These are phyloP conservation scores for Salarias fasciatus DNA, from an alignment of 2,797 vertebrate genomes.

Conservation along the genomic window DNA sequence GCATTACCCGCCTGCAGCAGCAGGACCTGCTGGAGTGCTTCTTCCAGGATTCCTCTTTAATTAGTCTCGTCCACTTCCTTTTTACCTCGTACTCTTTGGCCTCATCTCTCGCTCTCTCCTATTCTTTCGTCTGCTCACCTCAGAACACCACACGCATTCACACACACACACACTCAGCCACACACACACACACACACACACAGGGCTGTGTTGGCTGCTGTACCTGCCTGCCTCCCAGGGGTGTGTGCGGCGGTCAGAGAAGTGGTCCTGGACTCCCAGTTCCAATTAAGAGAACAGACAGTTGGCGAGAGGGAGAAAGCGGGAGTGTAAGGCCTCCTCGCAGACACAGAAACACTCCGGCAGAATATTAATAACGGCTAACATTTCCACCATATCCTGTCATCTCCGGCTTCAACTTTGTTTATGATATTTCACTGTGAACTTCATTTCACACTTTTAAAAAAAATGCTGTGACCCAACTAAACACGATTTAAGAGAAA, in stretches of 20 bases:
- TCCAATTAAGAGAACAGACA: conserved; percentile 75
- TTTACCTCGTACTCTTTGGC: conserved; percentile 4
- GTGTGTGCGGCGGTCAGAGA: conserved; percentile 54
- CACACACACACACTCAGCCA: conserved; percentile 5
- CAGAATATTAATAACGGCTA: conserved; percentile 68
- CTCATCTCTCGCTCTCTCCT: neutral
- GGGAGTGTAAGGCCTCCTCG: conserved; percentile 33
- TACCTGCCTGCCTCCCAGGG: conserved; percentile 48
- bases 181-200: conserved; percentile 16
- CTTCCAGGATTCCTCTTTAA: conserved; percentile 8
- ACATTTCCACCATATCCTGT: conserved; percentile 33
- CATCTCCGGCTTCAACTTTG: conserved; percentile 26
- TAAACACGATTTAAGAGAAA: too few relatives aligned
- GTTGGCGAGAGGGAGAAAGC: conserved; percentile 46
- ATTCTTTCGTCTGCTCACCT: neutral
- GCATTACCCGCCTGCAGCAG: neutral
- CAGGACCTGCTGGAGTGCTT: neutral
- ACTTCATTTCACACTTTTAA: too few relatives aligned
- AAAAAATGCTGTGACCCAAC: too few relatives aligned
- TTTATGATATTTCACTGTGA: conserved; percentile 1
- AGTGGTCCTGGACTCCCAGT: conserved; percentile 60
- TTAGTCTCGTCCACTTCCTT: conserved; percentile 9
- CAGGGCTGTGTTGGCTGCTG: conserved; percentile 33
- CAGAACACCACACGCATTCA: conserved; percentile 4
- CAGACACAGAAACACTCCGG: conserved; percentile 52